Percentiles rank a stretch among this genome's conserved stretches.
Evolutionary conservation across 30 jellyfish, hydroid and myxozoan genomes (phyloP).

Genomic region (Cassiopea xamachana): DNA sequence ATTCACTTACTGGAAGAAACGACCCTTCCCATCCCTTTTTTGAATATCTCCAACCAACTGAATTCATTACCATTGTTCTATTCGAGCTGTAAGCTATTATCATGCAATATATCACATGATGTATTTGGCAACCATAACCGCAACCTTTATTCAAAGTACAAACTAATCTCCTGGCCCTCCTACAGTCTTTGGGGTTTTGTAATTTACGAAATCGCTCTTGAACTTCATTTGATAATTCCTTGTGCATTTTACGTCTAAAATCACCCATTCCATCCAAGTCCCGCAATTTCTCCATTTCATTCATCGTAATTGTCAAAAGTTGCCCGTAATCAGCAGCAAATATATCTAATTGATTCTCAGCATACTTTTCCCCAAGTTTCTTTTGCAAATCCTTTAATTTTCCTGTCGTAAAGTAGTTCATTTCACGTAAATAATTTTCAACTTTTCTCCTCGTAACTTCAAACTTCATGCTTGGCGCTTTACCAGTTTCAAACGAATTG

Average conservation of each 20-base stretch:
- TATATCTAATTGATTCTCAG: slow-evolving; percentile 19
- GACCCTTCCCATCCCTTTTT: slow-evolving; percentile 90
- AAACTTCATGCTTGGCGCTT: slow-evolving; percentile 69
- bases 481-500: not conserved
- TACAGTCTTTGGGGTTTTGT: slow-evolving; percentile 93
- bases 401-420: slow-evolving; percentile 78
- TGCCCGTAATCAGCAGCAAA: slow-evolving; percentile 62
- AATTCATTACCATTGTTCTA: slow-evolving; percentile 88
- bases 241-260: slow-evolving; percentile 41
- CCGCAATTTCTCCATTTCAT: slow-evolving; percentile 78
- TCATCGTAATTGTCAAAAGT: slow-evolving; percentile 64
- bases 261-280: slow-evolving; percentile 71
- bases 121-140: slow-evolving; percentile 99
- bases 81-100: slow-evolving; percentile 89
- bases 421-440: slow-evolving; percentile 76
- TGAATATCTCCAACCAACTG: slow-evolving; percentile 96
- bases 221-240: slow-evolving; percentile 59
- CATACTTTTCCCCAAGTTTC: slow-evolving; percentile 47
- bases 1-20: slow-evolving; percentile 82
- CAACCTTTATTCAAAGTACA: slow-evolving; percentile 95
- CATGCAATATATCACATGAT: slow-evolving; percentile 90
- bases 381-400: slow-evolving; percentile 48
- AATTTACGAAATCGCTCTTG: slow-evolving; percentile 69
- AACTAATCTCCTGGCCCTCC: slow-evolving; percentile 74
- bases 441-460: slow-evolving; percentile 80